Conservation (phyloP, 2,113 vertebrate genomes). For the Microcebus lehilahytsara region DNA sequence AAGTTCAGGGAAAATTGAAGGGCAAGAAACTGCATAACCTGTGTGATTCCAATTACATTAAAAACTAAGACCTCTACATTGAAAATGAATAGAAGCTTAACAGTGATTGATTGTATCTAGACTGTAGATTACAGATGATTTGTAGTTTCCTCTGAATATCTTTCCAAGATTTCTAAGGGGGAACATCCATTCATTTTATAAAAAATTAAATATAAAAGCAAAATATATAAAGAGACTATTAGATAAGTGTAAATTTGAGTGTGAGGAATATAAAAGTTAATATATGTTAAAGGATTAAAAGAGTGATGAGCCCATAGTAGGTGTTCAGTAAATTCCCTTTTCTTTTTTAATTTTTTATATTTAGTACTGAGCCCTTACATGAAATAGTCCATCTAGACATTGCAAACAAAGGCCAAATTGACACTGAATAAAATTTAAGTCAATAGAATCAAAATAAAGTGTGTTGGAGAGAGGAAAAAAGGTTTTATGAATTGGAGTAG, state of each 20-base stretch:
- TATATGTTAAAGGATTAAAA: neutral
- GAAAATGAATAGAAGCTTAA: constrained; percentile 49
- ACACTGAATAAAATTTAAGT: constrained; percentile 49
- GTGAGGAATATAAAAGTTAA: neutral
- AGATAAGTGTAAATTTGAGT: neutral
- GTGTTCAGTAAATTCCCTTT: neutral
- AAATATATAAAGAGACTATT: neutral
- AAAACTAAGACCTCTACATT: constrained; percentile 28
- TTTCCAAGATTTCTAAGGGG: neutral
- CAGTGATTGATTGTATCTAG: constrained; percentile 41
- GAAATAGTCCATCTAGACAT: constrained; percentile 27
- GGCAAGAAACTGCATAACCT: constrained; percentile 47
- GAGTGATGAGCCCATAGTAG: neutral
- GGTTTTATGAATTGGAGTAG: constrained; percentile 41
- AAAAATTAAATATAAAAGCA: neutral
- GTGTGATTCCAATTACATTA: constrained; percentile 60
- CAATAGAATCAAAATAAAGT: constrained; percentile 51
- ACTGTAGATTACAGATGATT: constrained; percentile 14
- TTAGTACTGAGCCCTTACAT: neutral
- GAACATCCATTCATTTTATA: neutral
- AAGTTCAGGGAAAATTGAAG: constrained; percentile 67
- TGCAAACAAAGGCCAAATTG: constrained; percentile 20
- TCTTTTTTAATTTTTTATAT: neutral
- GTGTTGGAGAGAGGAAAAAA: neutral
- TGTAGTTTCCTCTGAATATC: constrained; percentile 21